A percentile compares a stretch with the other conserved stretches of the same genome.
phyloP scores from a whole-genome alignment of 2,888 invertebrate species.

The Magallana nippona region DNA sequence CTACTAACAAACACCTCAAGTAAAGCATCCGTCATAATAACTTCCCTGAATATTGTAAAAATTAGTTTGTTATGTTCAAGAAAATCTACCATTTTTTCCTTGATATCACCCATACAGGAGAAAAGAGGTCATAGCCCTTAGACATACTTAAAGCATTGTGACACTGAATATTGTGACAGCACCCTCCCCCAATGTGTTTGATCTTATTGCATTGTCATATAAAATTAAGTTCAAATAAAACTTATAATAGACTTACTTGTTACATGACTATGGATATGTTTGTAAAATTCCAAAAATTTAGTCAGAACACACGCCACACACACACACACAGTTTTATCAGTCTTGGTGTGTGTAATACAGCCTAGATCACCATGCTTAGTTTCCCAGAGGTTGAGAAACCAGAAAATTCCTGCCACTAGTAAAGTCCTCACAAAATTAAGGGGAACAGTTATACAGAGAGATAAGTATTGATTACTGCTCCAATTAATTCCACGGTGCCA shows the following conservation, averaged over 20 bases:
- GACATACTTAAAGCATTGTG: too few species aligned
- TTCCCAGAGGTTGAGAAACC: conserved; percentile 2
- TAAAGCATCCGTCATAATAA: neutral
- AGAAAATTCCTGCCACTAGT: neutral
- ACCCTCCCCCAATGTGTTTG: too few species aligned
- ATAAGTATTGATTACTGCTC: conserved; percentile 28
- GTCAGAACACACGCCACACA: neutral
- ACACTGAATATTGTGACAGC: too few species aligned
- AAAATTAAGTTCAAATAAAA: neutral
- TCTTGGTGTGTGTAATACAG: neutral
- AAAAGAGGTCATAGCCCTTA: too few species aligned
- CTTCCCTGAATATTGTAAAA: too few species aligned
- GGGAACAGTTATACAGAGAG: conserved; percentile 5
- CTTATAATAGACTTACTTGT: neutral
- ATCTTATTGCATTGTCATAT: too few species aligned
- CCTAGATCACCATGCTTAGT: neutral
- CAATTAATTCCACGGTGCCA: conserved; percentile 5
- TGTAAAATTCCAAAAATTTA: neutral
- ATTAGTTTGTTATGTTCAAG: too few species aligned
- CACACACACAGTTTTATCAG: neutral
- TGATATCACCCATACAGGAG: too few species aligned
- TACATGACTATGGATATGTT: neutral
- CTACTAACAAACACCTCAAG: neutral
- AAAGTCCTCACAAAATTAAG: conserved; percentile 1
- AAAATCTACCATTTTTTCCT: too few species aligned